phyloP scores from a whole-genome alignment of 1,140 invertebrate species.

The Lepidostoma basale region DNA sequence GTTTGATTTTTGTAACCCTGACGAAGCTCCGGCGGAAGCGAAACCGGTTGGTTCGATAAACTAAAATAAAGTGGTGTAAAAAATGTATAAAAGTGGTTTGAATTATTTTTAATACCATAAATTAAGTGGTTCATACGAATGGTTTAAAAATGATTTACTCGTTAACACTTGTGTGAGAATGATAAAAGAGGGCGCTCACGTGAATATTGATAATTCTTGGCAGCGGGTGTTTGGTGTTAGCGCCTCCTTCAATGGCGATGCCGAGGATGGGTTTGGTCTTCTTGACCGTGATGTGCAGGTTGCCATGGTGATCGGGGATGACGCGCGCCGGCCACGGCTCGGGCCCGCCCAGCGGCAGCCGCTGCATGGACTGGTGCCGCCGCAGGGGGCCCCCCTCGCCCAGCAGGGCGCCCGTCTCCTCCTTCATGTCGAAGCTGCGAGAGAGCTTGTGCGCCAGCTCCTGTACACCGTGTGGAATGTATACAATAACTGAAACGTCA shows the following conservation, averaged over 20 bases:
- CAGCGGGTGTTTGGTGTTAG: slow-evolving; percentile 91
- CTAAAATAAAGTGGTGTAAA: too few relatives aligned
- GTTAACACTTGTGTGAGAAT: too few relatives aligned
- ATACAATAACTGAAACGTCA: too few relatives aligned
- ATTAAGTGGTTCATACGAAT: too few relatives aligned
- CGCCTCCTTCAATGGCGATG: slow-evolving; percentile 95
- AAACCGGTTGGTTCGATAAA: too few relatives aligned
- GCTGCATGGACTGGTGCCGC: slow-evolving; percentile 72
- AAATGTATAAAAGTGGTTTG: too few relatives aligned
- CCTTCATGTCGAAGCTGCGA: slow-evolving; percentile 84
- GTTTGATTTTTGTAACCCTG: too few relatives aligned
- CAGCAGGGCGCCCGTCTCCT: slow-evolving; percentile 74
- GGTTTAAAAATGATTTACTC: too few relatives aligned
- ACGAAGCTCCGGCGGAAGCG: too few relatives aligned
- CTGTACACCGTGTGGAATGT: slow-evolving; percentile 53
- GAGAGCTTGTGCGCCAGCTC: slow-evolving; percentile 84
- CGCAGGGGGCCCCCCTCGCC: slow-evolving; percentile 66
- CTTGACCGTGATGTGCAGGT: slow-evolving; percentile 83
- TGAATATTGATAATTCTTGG: slow-evolving; percentile 96
- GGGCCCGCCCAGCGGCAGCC: slow-evolving; percentile 65
- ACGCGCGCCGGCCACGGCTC: slow-evolving; percentile 71
- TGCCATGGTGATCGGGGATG: slow-evolving; percentile 82
- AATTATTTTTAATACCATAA: too few relatives aligned
- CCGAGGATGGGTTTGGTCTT: slow-evolving; percentile 94
- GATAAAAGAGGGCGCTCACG: too few relatives aligned